Conservation (phyloP, 1,140 invertebrate species). For the Stegodyphus dumicola region DNA sequence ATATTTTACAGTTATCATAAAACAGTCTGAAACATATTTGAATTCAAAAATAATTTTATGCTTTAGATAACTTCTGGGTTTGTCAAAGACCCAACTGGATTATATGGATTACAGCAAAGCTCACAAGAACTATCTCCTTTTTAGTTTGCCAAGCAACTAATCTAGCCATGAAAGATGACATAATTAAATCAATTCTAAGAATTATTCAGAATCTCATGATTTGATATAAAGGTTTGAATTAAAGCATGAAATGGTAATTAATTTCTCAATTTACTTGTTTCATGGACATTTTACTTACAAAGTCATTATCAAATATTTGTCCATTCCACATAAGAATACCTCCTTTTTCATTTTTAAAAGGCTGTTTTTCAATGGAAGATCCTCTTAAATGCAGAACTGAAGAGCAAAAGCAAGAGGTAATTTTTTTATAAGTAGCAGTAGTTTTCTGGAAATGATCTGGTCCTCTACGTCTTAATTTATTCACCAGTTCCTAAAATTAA, state of each 20-base stretch:
- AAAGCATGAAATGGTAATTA: neutral
- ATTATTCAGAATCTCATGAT: too few relatives aligned
- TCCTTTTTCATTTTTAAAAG: constrained; percentile 71
- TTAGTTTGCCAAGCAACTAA: too few relatives aligned
- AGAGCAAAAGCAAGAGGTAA: constrained; percentile 64
- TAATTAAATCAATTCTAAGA: too few relatives aligned
- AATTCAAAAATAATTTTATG: too few relatives aligned
- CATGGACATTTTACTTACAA: neutral
- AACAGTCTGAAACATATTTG: too few relatives aligned
- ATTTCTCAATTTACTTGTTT: too few relatives aligned
- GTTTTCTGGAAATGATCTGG: constrained; percentile 25
- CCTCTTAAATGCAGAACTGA: constrained; percentile 81
- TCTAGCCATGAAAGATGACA: too few relatives aligned
- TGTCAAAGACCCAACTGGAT: too few relatives aligned
- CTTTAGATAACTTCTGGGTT: too few relatives aligned
- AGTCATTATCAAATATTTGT: constrained; percentile 77
- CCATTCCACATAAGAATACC: constrained; percentile 84
- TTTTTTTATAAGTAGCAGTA: neutral
- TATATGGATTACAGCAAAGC: too few relatives aligned
- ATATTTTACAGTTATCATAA: too few relatives aligned
- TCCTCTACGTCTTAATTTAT: neutral
- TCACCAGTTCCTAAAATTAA: neutral
- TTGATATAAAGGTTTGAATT: neutral
- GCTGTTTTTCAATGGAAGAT: constrained; percentile 72
- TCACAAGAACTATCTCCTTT: too few relatives aligned